These are phyloP conservation scores for Pocillopora meandrina DNA, from an alignment of 92 coral and sea anemone genomes.

Conservation along the genomic window DNA sequence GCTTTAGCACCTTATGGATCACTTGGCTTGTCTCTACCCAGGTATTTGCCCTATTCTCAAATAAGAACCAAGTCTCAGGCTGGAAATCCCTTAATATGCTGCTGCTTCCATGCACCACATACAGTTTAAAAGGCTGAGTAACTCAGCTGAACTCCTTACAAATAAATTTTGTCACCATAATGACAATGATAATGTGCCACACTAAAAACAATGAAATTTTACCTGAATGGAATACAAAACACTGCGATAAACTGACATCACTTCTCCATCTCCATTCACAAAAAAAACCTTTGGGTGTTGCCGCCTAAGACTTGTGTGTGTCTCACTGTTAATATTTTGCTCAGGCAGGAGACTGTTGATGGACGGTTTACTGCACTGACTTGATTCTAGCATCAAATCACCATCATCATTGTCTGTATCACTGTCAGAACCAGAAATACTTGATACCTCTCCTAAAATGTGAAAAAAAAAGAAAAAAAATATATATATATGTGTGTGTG, in stretches of 20 bases:
- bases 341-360: background rate
- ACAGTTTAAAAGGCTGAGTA: no score
- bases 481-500: no score
- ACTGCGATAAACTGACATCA: slow-evolving; percentile 77
- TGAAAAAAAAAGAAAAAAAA: no score
- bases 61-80: no score
- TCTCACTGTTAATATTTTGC: slow-evolving; percentile 10
- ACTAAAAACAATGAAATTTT: background rate
- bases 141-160: no score
- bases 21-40: no score
- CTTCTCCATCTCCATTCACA: slow-evolving; percentile 62
- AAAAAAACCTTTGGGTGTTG: slow-evolving; percentile 82
- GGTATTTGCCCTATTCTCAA: no score
- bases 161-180: no score
- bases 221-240: slow-evolving; percentile 76
- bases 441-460: slow-evolving; percentile 77
- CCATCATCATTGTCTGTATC: slow-evolving; percentile 50
- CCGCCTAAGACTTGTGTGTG: slow-evolving; percentile 25
- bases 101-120: no score
- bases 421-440: slow-evolving; percentile 95
- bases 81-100: no score
- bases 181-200: no score
- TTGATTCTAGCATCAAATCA: slow-evolving; percentile 69
- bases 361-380: background rate
- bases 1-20: no score